These are phyloP conservation scores for Atrina japonica DNA, from an alignment of 2,888 invertebrate species.

Conservation along the genomic window DNA sequence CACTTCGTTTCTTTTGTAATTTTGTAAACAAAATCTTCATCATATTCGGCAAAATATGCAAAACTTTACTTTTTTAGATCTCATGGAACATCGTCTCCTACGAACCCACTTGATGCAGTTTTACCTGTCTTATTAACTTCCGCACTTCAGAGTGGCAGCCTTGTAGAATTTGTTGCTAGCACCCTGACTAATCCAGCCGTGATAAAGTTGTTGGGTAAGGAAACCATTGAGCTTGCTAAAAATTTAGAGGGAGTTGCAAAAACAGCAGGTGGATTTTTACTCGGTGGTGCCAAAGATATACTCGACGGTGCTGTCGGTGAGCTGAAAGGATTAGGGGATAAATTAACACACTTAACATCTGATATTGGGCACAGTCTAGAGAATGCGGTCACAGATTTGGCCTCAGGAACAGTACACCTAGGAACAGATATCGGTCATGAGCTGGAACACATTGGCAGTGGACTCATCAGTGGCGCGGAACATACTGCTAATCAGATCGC, in stretches of 20 bases:
- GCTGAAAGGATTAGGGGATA: conserved; percentile 17
- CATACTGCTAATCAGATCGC: conserved; percentile 5
- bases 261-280: conserved; percentile 15
- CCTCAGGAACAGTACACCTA: conserved; percentile 8
- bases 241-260: conserved; percentile 25
- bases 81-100: too few relatives aligned
- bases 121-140: conserved; percentile 17
- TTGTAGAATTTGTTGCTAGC: conserved; percentile 19
- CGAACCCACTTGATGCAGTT: conserved; percentile 12
- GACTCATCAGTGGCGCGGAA: background rate
- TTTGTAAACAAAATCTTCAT: too few relatives aligned
- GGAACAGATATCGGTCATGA: conserved; percentile 1
- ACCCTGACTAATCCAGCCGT: conserved; percentile 1
- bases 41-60: too few relatives aligned
- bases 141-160: conserved; percentile 10
- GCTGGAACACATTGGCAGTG: conserved; percentile 7
- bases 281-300: conserved; percentile 19
- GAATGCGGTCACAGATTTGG: conserved; percentile 2
- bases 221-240: conserved; percentile 20
- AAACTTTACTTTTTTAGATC: too few relatives aligned
- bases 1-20: too few relatives aligned
- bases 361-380: conserved; percentile 22
- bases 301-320: conserved; percentile 1
- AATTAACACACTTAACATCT: conserved; percentile 19
- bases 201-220: conserved; percentile 18